Percentiles rank a stretch among this genome's conserved stretches.
phyloP scores from a whole-genome alignment of 2,797 vertebrate species.

The Smutsia gigantea region DNA sequence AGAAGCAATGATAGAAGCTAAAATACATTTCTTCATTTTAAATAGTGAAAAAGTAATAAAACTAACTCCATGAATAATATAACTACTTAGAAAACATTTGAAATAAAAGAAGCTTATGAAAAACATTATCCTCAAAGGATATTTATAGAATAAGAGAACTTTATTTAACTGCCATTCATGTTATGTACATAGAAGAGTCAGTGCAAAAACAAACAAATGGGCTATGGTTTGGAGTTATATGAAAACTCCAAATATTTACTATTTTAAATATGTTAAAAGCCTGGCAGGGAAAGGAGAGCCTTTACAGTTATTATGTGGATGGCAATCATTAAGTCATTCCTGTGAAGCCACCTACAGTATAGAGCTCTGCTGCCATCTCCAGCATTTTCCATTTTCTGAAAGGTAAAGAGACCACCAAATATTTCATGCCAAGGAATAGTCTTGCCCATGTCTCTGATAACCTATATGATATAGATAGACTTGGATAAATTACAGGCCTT shows the following conservation, averaged over 20 bases:
- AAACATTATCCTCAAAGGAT: conserved; percentile 53
- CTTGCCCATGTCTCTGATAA: neutral
- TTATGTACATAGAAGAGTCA: conserved; percentile 56
- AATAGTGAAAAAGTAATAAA: conserved; percentile 34
- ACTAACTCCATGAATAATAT: conserved; percentile 37
- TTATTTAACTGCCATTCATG: conserved; percentile 59
- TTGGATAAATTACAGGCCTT: neutral
- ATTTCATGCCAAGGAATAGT: neutral
- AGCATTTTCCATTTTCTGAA: conserved; percentile 1
- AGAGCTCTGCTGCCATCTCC: neutral
- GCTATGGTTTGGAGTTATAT: conserved; percentile 47
- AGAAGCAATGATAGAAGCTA: neutral
- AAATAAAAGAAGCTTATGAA: conserved; percentile 66
- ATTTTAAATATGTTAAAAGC: conserved; percentile 62
- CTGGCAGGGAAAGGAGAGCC: neutral
- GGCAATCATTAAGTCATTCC: neutral
- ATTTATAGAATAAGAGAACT: conserved; percentile 57
- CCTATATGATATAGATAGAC: neutral
- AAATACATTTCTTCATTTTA: conserved; percentile 37
- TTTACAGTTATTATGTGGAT: neutral
- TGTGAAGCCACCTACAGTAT: neutral
- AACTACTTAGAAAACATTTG: conserved; percentile 56
- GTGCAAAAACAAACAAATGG: conserved; percentile 63
- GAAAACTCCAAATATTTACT: conserved; percentile 70
- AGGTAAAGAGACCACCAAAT: neutral